A percentile compares a stretch with the other conserved stretches of the same genome.
phyloP scores from a whole-genome alignment of 2,888 invertebrate species.

The Oscheius myriophilus region DNA sequence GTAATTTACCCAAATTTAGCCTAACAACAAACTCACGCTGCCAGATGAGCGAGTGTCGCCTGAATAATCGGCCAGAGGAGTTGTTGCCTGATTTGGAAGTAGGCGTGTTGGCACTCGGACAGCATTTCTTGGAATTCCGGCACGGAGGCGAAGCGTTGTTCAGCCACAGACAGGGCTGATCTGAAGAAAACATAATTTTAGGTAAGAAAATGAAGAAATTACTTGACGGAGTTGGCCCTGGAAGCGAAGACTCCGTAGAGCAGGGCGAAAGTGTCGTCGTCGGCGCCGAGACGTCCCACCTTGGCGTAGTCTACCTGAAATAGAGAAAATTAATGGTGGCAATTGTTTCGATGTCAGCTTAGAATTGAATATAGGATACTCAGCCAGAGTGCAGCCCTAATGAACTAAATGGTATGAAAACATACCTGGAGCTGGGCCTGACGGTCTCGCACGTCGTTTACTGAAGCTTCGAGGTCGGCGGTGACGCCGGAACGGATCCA shows the following conservation, averaged over 20 bases:
- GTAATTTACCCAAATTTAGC: neutral
- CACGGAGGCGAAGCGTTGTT: constrained; percentile 60
- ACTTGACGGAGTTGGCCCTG: constrained; percentile 64
- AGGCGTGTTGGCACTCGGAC: constrained; percentile 65
- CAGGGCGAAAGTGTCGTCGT: constrained; percentile 67
- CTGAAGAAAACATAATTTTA: constrained; percentile 37
- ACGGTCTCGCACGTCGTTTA: constrained; percentile 58
- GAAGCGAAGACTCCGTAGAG: constrained; percentile 69
- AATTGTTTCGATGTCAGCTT: too few species aligned
- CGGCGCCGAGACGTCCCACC: constrained; percentile 49
- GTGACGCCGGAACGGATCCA: constrained; percentile 65
- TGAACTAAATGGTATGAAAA: neutral
- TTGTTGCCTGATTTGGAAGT: constrained; percentile 62
- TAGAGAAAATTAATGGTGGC: too few species aligned
- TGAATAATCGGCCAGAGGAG: constrained; percentile 64
- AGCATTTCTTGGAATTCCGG: constrained; percentile 68
- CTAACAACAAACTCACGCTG: constrained; percentile 39
- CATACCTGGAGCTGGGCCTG: constrained; percentile 47
- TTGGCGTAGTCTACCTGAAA: constrained; percentile 51
- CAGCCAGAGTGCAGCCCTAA: too few species aligned
- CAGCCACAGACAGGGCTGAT: constrained; percentile 62
- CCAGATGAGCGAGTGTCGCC: constrained; percentile 55
- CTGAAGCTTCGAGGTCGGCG: constrained; percentile 60
- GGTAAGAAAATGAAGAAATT: neutral
- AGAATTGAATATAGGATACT: too few species aligned